Evolutionary conservation across 1,140 invertebrate species (phyloP).

Genomic region (Aphaenogaster ashmeadi): DNA sequence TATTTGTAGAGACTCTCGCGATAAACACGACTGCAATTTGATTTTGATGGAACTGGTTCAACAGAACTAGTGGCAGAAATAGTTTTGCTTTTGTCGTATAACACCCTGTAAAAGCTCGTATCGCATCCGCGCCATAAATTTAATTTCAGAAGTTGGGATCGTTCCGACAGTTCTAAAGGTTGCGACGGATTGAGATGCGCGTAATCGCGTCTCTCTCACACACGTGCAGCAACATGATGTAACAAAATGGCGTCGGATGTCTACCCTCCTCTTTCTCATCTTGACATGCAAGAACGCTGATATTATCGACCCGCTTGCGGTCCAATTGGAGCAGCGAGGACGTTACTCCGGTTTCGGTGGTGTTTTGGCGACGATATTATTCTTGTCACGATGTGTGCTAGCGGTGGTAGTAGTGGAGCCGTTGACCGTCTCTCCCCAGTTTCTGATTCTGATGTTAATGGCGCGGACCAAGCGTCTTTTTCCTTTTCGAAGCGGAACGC

Average conservation of each 20-base stretch:
- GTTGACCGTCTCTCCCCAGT: slow-evolving; percentile 5
- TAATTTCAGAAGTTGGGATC: slow-evolving; percentile 2
- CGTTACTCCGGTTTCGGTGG: slow-evolving; percentile 23
- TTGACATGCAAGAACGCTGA: slow-evolving; percentile 31
- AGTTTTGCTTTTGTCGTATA: background rate
- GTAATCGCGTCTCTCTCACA: background rate
- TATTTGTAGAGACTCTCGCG: background rate
- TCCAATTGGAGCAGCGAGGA: slow-evolving; percentile 31
- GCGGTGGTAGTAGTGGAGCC: background rate
- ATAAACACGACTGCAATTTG: background rate
- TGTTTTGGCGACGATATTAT: slow-evolving; percentile 17
- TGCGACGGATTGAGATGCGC: background rate
- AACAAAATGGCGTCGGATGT: slow-evolving; percentile 1
- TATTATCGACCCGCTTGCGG: slow-evolving; percentile 27
- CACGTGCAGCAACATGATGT: background rate
- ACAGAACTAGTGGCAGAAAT: background rate
- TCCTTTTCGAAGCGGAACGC: slow-evolving; percentile 18
- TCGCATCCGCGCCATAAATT: background rate
- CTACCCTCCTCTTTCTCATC: slow-evolving; percentile 12
- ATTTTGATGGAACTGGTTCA: background rate
- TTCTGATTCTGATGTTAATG: slow-evolving; percentile 26
- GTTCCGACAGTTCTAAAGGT: slow-evolving; percentile 13
- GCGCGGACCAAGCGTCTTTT: background rate
- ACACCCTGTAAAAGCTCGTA: background rate
- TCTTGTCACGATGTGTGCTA: background rate